phyloP scores from a whole-genome alignment of 2,888 invertebrate species.

The Ophonus ardosiacus region DNA sequence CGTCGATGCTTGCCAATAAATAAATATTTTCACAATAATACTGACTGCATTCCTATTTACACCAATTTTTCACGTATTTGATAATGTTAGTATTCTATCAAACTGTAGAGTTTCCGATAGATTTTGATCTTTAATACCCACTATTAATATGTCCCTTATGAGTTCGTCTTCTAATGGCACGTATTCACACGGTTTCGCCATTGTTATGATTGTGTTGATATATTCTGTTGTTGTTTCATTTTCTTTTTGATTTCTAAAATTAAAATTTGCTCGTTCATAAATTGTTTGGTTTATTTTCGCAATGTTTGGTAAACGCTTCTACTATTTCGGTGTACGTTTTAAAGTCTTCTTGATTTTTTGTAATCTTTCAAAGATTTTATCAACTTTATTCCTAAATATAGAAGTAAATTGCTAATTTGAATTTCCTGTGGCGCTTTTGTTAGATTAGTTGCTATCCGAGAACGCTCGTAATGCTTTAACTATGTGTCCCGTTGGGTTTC shows the following conservation, averaged over 20 bases:
- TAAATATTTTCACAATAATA: no score
- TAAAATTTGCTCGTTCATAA: neutral
- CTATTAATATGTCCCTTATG: conserved; percentile 68
- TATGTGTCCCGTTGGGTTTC: no score
- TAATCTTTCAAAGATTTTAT: conserved; percentile 66
- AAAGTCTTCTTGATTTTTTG: conserved; percentile 61
- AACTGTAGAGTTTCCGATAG: conserved; percentile 66
- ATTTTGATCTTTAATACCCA: conserved; percentile 66
- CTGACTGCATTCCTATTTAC: no score
- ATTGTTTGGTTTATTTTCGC: neutral
- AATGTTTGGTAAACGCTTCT: neutral
- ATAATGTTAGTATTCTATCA: conserved; percentile 65
- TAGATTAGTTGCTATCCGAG: no score
- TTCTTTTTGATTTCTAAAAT: neutral
- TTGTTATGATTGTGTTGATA: no score
- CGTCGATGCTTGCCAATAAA: no score
- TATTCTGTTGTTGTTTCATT: neutral
- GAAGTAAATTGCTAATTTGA: no score
- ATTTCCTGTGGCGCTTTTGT: no score
- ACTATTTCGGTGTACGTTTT: neutral
- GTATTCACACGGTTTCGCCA: no score
- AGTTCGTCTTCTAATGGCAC: conserved; percentile 65
- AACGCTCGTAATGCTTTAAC: no score
- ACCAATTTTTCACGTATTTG: no score
- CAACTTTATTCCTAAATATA: conserved; percentile 66